Evolutionary conservation across 2,797 vertebrate genomes (phyloP), one percentile per base, ranked within the genome.

Genomic region (Pelochelys cantorii): DNA sequence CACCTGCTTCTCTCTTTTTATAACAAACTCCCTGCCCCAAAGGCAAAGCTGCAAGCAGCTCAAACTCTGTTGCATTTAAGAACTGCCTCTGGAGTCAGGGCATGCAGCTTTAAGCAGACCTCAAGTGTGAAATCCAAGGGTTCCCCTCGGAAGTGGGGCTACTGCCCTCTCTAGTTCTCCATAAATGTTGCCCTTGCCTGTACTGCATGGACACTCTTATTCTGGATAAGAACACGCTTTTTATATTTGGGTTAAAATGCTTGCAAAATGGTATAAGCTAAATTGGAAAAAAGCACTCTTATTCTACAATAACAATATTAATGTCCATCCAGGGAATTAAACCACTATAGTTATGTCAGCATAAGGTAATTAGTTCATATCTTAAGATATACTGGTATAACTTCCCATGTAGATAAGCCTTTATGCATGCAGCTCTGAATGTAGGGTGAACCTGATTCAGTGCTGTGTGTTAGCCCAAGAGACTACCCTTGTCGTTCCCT

Each of bases 391-490:
- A 74, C 8, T 59, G 86, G n/a, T 86, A 59, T 0, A 7, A 2
- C 88, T 84, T 81, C 54, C 59, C 12, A 37, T 65, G 0, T 34
- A 91, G 55, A 52, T 29, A n/a, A 83, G 79, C 83, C 23, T 48
- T 78, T 29, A 7, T 7, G 4, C 29, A 7, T 7, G 4, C 29
- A 74, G 83, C n/a, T 59, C 56, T 85, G 77, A 71, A 83, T 92
- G n/a, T 74, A n/a, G 2, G 0, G 0, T 29, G 4, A 79, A 23
- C 55, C 20, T 92, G 13, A 1, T 0, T 31, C 85, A 89, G 48
- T 53, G 62, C 29, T 60, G 22, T 59, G 11, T n/a, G 18, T 37
- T 42, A 74, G 23, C 29, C 62, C 62, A 65, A 12, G 31, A n/a
- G 62, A 65, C 57, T 59, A 59, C 25, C 23, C 23, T n/a, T 65